Evolutionary conservation across 2,888 invertebrate species (phyloP).

Genomic region (Caenorhabditis drosophilae): DNA sequence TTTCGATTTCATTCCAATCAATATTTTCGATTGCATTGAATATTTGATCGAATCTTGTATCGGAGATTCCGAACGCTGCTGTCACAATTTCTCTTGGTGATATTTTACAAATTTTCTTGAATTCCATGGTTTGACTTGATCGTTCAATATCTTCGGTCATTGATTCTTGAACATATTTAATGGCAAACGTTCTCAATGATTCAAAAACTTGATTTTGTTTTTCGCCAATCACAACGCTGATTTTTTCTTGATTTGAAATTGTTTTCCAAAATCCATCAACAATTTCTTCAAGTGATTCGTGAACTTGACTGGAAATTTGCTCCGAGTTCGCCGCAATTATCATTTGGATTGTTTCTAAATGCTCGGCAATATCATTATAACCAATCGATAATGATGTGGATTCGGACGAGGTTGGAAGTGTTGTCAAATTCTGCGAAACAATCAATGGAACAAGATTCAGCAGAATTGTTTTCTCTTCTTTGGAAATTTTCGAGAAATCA

Average conservation of each 20-base stretch:
- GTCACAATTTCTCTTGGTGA: slow-evolving; percentile 14
- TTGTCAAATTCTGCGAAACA: slow-evolving; percentile 17
- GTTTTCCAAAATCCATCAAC: slow-evolving; percentile 37
- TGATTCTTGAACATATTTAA: slow-evolving; percentile 13
- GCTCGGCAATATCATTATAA: background rate
- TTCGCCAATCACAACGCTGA: slow-evolving; percentile 2
- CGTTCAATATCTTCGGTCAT: slow-evolving; percentile 12
- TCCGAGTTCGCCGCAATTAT: slow-evolving; percentile 7
- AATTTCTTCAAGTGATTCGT: slow-evolving; percentile 23
- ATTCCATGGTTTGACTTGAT: slow-evolving; percentile 8
- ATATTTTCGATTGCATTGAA: slow-evolving; percentile 9
- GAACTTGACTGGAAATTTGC: slow-evolving; percentile 5
- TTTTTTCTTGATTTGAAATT: slow-evolving; percentile 4
- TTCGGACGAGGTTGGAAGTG: background rate
- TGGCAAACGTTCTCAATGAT: slow-evolving; percentile 13
- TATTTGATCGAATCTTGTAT: slow-evolving; percentile 8
- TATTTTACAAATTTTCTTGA: slow-evolving; percentile 7
- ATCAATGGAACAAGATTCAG: slow-evolving; percentile 11
- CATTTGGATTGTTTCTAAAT: background rate
- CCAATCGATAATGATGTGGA: background rate
- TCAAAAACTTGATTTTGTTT: slow-evolving; percentile 15
- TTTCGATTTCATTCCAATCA: slow-evolving; percentile 14
- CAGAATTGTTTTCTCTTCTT: slow-evolving; percentile 7
- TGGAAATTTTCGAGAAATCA: background rate
- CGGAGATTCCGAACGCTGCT: slow-evolving; percentile 19